Evolutionary conservation across 2,888 invertebrate species (phyloP).

Genomic region (Thereva nobilitata): DNA sequence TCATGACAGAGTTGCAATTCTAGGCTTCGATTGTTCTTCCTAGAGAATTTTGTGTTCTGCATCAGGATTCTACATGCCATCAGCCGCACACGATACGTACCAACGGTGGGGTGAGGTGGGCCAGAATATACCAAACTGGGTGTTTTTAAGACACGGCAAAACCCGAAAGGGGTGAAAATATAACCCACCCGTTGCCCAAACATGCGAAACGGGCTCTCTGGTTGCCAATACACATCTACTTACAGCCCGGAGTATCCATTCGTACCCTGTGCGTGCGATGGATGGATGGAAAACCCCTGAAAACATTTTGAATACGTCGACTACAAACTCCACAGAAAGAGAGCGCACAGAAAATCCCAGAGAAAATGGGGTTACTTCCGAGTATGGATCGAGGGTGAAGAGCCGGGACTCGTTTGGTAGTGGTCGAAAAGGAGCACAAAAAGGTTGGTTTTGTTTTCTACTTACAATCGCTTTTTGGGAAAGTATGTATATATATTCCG

Average conservation of each 20-base stretch:
- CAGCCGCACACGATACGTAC: no score
- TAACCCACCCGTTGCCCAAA: no score
- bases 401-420: constrained; percentile 34
- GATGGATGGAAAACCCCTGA: constrained; percentile 5
- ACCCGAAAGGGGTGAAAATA: no score
- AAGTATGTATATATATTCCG: constrained; percentile 2
- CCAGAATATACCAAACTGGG: no score
- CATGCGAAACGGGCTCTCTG: no score
- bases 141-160: no score
- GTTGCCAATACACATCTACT: no score
- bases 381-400: constrained; percentile 19
- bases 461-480: constrained; percentile 15
- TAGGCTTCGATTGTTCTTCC: constrained; percentile 14
- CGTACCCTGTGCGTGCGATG: no score
- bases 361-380: constrained; percentile 8
- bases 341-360: constrained; percentile 28
- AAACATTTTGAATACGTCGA: constrained; percentile 18
- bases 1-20: constrained; percentile 24
- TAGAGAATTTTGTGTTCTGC: neutral
- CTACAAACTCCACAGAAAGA: constrained; percentile 26
- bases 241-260: no score
- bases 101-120: no score
- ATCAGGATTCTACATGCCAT: no score
- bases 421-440: constrained; percentile 31
- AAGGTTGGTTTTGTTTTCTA: constrained; percentile 31